Evolutionary conservation across 2,113 vertebrate genomes (phyloP).

Genomic region (Cichladusa arquata): DNA sequence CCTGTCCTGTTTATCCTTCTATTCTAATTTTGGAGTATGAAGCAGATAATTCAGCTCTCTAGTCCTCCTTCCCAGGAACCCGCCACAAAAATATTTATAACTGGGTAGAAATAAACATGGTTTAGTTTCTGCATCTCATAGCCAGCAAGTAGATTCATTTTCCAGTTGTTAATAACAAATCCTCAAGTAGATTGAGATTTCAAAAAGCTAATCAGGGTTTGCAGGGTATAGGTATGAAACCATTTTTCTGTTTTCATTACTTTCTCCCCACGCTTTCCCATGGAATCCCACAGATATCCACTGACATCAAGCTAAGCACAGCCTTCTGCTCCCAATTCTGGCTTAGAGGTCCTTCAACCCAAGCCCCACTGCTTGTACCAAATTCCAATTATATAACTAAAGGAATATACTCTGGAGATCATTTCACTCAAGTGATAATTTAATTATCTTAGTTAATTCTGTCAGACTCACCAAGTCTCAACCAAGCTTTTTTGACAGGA

Average conservation of each 20-base stretch:
- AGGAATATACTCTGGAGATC: background rate
- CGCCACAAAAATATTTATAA: background rate
- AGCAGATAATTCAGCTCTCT: background rate
- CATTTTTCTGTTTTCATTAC: background rate
- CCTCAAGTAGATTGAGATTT: background rate
- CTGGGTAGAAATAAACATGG: background rate
- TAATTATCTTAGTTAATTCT: background rate
- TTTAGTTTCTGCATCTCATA: background rate
- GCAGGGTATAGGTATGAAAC: background rate
- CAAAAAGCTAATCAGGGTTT: background rate
- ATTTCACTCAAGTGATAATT: background rate
- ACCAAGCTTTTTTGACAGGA: background rate
- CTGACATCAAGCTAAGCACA: background rate
- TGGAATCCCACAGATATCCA: background rate
- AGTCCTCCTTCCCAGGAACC: background rate
- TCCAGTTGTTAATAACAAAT: background rate
- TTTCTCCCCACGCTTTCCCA: background rate
- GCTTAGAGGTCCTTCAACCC: background rate
- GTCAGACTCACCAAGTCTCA: background rate
- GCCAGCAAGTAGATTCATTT: background rate
- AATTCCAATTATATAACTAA: background rate
- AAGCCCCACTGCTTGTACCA: background rate
- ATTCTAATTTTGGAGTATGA: background rate
- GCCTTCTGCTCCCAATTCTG: background rate
- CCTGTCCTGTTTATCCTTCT: background rate